A percentile compares a stretch with the other conserved stretches of the same genome.
Conservation (phyloP, 2,888 invertebrate species). For the Lasioglossum pauxillum region DNA sequence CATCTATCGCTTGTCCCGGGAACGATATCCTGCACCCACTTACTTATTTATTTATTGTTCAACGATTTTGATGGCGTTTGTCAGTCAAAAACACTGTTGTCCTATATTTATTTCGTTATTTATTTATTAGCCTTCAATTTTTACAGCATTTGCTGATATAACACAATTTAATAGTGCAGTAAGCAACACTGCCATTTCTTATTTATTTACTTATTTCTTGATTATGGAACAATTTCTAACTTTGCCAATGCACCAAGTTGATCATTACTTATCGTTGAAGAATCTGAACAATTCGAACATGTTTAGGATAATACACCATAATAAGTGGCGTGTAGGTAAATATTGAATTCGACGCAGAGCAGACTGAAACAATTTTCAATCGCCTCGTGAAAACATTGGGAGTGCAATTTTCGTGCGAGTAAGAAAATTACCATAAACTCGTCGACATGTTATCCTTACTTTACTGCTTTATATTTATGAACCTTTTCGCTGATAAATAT, state of each 20-base stretch:
- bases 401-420: constrained; percentile 40
- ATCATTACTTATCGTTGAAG: neutral
- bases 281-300: neutral
- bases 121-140: neutral
- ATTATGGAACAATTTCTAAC: neutral
- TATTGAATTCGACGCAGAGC: neutral
- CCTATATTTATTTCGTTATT: neutral
- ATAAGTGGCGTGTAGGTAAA: neutral
- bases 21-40: neutral
- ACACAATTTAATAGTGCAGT: too few species aligned
- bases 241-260: neutral
- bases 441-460: constrained; percentile 55
- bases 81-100: too few species aligned
- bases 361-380: constrained; percentile 37
- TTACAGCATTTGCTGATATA: too few species aligned
- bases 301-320: neutral
- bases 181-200: neutral
- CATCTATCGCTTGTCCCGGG: neutral
- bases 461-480: constrained; percentile 57
- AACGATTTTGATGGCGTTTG: neutral
- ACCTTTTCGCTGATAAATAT: constrained; percentile 40
- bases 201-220: neutral
- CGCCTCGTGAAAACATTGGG: constrained; percentile 61
- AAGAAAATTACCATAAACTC: constrained; percentile 62
- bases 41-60: neutral